Percentiles rank a stretch among this genome's conserved stretches.
phyloP scores from a whole-genome alignment of 23 tunicate genomes.

The Trididemnum miniatum region DNA sequence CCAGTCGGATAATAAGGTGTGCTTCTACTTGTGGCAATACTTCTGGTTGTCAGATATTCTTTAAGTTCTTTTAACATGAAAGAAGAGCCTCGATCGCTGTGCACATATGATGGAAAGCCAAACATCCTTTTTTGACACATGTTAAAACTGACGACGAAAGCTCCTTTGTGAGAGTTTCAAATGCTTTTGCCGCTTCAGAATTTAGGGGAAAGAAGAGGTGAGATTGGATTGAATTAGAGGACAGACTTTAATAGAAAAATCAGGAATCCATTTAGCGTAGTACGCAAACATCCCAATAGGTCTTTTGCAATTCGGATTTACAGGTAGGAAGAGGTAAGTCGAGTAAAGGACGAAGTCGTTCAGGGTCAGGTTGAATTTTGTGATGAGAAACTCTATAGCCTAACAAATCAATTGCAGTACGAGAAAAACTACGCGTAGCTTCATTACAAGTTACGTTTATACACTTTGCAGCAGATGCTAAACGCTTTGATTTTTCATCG shows the following conservation, averaged over 20 bases:
- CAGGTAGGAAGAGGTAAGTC: neutral
- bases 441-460: neutral
- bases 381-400: neutral
- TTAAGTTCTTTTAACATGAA: too few relatives aligned
- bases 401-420: neutral
- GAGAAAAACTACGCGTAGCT: neutral
- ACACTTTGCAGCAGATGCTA: neutral
- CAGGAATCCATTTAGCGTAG: neutral
- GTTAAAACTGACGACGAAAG: too few relatives aligned
- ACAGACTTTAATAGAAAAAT: neutral
- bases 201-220: neutral
- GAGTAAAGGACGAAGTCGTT: neutral
- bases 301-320: neutral
- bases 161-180: too few relatives aligned
- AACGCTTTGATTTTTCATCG: neutral
- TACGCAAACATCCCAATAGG: neutral
- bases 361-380: neutral
- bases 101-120: too few relatives aligned
- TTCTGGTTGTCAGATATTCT: too few relatives aligned
- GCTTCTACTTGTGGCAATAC: too few relatives aligned
- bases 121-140: too few relatives aligned
- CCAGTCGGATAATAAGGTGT: too few relatives aligned
- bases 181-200: too few relatives aligned
- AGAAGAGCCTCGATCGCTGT: too few relatives aligned
- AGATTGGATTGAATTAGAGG: neutral